phyloP scores from a whole-genome alignment of 35 echinoderm and acorn worm species.

The Eucidaris tribuloides region DNA sequence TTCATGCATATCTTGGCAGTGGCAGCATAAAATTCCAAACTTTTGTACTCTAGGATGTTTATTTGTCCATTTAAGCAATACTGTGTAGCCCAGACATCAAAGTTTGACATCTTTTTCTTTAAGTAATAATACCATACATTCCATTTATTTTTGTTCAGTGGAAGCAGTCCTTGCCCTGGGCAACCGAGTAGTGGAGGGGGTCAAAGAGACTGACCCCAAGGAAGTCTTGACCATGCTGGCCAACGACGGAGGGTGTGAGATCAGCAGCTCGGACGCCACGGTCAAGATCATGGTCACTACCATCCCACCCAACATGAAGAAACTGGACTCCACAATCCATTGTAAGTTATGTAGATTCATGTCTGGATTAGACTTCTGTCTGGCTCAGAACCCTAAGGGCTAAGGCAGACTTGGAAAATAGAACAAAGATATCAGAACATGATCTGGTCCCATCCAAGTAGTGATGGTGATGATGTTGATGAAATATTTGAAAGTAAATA shows the following conservation, averaged over 20 bases:
- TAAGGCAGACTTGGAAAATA: too few relatives aligned
- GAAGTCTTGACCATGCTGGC: conserved; percentile 74
- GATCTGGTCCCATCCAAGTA: too few relatives aligned
- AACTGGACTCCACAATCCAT: conserved; percentile 89
- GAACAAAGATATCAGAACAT: too few relatives aligned
- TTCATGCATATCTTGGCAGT: too few relatives aligned
- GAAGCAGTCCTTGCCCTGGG: conserved; percentile 83
- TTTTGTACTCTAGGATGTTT: too few relatives aligned
- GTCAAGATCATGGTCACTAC: conserved; percentile 75
- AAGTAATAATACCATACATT: neutral
- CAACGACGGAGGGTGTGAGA: conserved; percentile 78
- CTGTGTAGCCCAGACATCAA: too few relatives aligned
- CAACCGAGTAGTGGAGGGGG: conserved; percentile 75
- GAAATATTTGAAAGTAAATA: too few relatives aligned
- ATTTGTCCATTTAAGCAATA: too few relatives aligned
- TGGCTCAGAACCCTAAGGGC: too few relatives aligned
- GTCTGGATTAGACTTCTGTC: too few relatives aligned
- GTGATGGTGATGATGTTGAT: too few relatives aligned
- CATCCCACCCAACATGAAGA: conserved; percentile 45
- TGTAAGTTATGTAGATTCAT: conserved; percentile 81
- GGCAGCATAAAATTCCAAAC: too few relatives aligned
- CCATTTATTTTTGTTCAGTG: conserved; percentile 34
- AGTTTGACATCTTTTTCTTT: neutral
- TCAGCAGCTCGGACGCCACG: conserved; percentile 74
- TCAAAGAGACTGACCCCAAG: conserved; percentile 75